These are phyloP conservation scores for Ahaetulla prasina DNA, from an alignment of 2,113 vertebrate species.

Conservation along the genomic window DNA sequence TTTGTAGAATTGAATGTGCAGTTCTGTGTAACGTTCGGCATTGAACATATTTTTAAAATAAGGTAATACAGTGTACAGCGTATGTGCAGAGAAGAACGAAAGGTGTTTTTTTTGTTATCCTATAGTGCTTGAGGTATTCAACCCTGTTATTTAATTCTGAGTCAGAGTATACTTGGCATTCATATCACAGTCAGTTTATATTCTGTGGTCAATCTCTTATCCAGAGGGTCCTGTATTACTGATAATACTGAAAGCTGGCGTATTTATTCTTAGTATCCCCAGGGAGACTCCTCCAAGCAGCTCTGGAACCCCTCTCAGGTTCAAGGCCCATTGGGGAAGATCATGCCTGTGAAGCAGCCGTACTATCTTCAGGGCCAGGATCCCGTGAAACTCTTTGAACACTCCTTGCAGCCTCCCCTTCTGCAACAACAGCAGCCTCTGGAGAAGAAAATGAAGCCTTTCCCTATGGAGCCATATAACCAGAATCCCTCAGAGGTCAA, in stretches of 20 bases:
- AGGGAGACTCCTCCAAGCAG: constrained; percentile 85
- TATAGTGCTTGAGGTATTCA: neutral
- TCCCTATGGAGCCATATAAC: constrained; percentile 82
- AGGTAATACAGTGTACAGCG: neutral
- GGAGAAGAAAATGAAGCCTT: constrained; percentile 95
- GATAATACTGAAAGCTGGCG: constrained; percentile 6
- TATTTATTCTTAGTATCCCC: constrained; percentile 75
- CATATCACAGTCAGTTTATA: neutral
- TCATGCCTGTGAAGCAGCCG: constrained; percentile 85
- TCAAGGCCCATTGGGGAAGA: constrained; percentile 84
- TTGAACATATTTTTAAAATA: neutral
- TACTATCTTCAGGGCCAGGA: constrained; percentile 86
- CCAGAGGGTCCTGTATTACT: neutral
- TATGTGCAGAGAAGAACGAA: neutral
- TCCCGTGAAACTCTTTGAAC: constrained; percentile 89
- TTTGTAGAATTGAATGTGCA: neutral
- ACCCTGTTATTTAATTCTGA: neutral
- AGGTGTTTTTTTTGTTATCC: neutral
- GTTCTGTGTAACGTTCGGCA: neutral
- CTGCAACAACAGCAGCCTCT: constrained; percentile 79
- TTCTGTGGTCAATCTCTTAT: neutral
- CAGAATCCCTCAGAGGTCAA: constrained; percentile 83
- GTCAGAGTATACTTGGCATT: neutral
- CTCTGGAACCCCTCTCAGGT: constrained; percentile 91
- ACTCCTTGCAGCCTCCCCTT: constrained; percentile 73